Base-by-base conservation (phyloP, 2,113 vertebrate species). In the Cynoglossus semilaevis region DNA sequence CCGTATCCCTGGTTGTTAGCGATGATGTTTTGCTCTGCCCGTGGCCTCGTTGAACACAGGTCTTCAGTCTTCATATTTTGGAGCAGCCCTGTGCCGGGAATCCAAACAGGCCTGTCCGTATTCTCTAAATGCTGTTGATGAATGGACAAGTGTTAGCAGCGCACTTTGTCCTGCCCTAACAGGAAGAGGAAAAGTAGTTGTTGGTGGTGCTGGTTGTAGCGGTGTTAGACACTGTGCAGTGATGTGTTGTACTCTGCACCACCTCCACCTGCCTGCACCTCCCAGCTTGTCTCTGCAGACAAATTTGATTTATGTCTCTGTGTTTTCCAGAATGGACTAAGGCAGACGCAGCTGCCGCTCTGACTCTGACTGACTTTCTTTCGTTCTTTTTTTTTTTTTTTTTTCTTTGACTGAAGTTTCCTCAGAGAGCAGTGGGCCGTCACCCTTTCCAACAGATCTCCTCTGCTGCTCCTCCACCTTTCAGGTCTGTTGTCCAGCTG, bases 401-500 rank as follows among this genome's bases (percentile, higher is more conserved):
- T 51, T 67, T 22, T 12, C 64, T 57, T 9, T 67, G 49, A 65
- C 36, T 22, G 44, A 58, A 57, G 54, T 40, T 19, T 70, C 74
- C 66, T 63, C 40, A 8, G 62, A 74, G 62, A 37, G 68, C 74
- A 63, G 9, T 35, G 58, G 73, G 71, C 22, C 17, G 29, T 70
- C 53, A 59, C 56, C 29, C 51, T 79, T 82, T 84, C 70, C 80
- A 69, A 13, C 43, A 49, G 64, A 47, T 66, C 57, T 74, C 79
- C 56, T 48, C 64, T 59, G 51, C 57, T 41, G 57, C 12, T 37
- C 8, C 38, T 41, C 37, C 56, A 46, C 13, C 56, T 51, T 34
- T n/a, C 56, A 52, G 68, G 76, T 85, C 89, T 90, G 83, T 81
- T 55, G 46, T 83, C 74, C 88, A 90, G 85, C 87, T 91, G 87